phyloP scores from a whole-genome alignment of 2,888 invertebrate genomes.

The Athalia cordata region DNA sequence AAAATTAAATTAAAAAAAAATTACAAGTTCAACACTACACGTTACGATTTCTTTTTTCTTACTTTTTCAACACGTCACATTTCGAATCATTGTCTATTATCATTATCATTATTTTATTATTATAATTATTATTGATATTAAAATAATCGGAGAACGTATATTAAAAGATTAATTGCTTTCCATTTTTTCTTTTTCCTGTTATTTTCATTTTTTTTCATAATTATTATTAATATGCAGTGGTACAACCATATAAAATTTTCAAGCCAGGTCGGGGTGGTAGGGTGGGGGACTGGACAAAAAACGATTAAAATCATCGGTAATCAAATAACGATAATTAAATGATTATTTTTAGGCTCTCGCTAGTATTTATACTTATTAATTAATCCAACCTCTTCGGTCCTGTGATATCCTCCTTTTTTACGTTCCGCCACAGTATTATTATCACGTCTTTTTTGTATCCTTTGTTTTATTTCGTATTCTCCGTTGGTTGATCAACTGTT shows the following conservation, averaged over 20 bases:
- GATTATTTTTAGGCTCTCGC: slow-evolving; percentile 59
- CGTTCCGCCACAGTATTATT: not conserved
- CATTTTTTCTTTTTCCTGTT: too few relatives aligned
- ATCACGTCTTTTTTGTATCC: not conserved
- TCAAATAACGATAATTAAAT: slow-evolving; percentile 50
- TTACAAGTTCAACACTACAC: slow-evolving; percentile 62
- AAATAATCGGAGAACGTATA: not conserved
- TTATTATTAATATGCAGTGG: too few relatives aligned
- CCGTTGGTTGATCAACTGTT: slow-evolving; percentile 27
- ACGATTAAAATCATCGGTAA: not conserved
- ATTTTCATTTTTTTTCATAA: too few relatives aligned
- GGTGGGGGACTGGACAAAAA: too few relatives aligned
- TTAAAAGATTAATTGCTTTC: not conserved
- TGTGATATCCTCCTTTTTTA: not conserved
- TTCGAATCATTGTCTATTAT: slow-evolving; percentile 71
- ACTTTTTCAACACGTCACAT: slow-evolving; percentile 68
- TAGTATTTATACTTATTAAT: not conserved
- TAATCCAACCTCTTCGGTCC: not conserved
- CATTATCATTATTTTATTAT: slow-evolving; percentile 56
- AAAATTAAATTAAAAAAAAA: slow-evolving; percentile 51
- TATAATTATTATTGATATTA: not conserved
- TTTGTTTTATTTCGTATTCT: not conserved
- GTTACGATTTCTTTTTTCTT: slow-evolving; percentile 27
- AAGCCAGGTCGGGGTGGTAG: too few relatives aligned
- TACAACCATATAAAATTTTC: too few relatives aligned